phyloP scores from a whole-genome alignment of 2,888 invertebrate species.

The Lypha dubia region DNA sequence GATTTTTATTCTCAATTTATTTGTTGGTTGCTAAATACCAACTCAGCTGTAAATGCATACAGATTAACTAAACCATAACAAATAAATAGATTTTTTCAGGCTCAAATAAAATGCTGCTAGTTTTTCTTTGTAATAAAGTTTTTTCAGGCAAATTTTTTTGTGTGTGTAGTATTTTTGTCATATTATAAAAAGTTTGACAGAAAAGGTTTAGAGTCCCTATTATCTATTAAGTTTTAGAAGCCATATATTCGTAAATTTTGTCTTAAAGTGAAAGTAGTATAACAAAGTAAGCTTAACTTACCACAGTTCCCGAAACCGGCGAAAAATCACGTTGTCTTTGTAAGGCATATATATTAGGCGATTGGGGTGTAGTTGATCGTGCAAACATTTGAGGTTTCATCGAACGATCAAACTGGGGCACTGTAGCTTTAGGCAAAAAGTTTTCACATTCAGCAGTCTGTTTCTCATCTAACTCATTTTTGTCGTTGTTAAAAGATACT shows the following conservation, averaged over 20 bases:
- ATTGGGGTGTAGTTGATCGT: conserved; percentile 75
- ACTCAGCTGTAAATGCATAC: too few species aligned
- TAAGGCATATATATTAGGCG: conserved; percentile 72
- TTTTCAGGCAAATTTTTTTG: not conserved
- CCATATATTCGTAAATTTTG: too few species aligned
- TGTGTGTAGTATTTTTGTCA: not conserved
- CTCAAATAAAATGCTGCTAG: too few species aligned
- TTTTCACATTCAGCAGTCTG: conserved; percentile 75
- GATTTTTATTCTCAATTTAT: too few species aligned
- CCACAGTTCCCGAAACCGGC: conserved; percentile 85
- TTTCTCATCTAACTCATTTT: conserved; percentile 47
- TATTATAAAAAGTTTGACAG: too few species aligned
- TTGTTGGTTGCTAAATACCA: too few species aligned
- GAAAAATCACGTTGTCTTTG: conserved; percentile 85
- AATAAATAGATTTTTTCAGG: too few species aligned
- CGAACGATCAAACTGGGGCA: conserved; percentile 86
- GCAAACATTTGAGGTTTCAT: conserved; percentile 84
- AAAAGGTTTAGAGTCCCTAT: too few species aligned
- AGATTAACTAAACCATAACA: too few species aligned
- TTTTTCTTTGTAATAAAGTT: not conserved
- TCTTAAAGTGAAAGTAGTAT: too few species aligned
- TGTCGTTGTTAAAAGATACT: conserved; percentile 10
- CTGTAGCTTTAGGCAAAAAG: conserved; percentile 74
- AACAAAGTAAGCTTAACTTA: conserved; percentile 79
- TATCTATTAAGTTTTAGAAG: too few species aligned